Evolutionary conservation across 1,140 invertebrate genomes (phyloP).

Genomic region (Yoshiicerus persimilis): DNA sequence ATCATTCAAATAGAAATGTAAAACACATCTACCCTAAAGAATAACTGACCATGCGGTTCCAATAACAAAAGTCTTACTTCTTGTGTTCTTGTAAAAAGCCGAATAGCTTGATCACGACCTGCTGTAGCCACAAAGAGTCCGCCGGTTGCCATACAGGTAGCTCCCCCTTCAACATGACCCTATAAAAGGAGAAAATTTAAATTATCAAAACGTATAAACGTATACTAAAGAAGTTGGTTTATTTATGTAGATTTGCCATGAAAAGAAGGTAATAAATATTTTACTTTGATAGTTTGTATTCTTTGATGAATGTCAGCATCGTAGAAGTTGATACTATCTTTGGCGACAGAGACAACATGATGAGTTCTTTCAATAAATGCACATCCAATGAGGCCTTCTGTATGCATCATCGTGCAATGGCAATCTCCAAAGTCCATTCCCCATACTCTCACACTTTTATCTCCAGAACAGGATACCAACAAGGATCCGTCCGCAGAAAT

Average conservation of each 20-base stretch:
- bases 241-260: no score
- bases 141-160: slow-evolving; percentile 59
- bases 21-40: no score
- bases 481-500: slow-evolving; percentile 88
- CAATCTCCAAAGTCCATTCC: slow-evolving; percentile 98
- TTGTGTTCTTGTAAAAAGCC: slow-evolving; percentile 82
- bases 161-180: slow-evolving; percentile 45
- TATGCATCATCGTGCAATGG: slow-evolving; percentile 71
- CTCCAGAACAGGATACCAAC: slow-evolving; percentile 90
- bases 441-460: slow-evolving; percentile 97
- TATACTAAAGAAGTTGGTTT: no score
- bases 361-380: slow-evolving; percentile 44
- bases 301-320: slow-evolving; percentile 92
- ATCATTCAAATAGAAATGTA: not conserved
- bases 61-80: slow-evolving; percentile 58
- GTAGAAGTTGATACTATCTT: slow-evolving; percentile 68
- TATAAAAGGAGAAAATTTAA: slow-evolving; percentile 9
- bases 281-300: slow-evolving; percentile 83
- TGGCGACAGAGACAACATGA: slow-evolving; percentile 44
- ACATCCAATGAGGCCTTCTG: slow-evolving; percentile 42
- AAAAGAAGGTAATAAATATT: not conserved
- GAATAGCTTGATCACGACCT: slow-evolving; percentile 84
- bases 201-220: no score
- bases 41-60: not conserved
- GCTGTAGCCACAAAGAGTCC: slow-evolving; percentile 78